Evolutionary conservation across 2,888 invertebrate genomes (phyloP).

Genomic region (Caenorhabditis sp.): DNA sequence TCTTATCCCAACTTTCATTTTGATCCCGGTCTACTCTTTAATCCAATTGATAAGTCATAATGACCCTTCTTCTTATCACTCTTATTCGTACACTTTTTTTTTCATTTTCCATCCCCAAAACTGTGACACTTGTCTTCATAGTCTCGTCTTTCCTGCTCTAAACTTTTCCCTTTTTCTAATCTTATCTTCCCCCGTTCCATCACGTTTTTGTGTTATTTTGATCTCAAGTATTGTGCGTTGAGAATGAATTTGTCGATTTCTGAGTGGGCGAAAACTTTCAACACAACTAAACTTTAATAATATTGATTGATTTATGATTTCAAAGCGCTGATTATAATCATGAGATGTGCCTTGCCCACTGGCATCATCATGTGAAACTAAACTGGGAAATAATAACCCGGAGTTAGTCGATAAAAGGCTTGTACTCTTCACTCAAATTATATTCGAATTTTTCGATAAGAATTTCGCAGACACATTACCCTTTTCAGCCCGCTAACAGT

Average conservation of each 20-base stretch:
- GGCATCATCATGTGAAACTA: slow-evolving; percentile 39
- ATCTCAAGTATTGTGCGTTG: slow-evolving; percentile 4
- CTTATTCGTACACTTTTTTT: neutral
- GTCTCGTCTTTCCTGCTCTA: slow-evolving; percentile 13
- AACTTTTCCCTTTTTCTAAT: neutral
- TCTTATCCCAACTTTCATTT: neutral
- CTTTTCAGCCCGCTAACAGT: slow-evolving; percentile 7
- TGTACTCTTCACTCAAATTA: slow-evolving; percentile 46
- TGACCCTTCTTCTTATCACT: neutral
- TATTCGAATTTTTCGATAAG: slow-evolving; percentile 47
- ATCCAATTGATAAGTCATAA: slow-evolving; percentile 46
- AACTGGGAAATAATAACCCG: slow-evolving; percentile 26
- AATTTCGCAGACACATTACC: slow-evolving; percentile 20
- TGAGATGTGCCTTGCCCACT: slow-evolving; percentile 7
- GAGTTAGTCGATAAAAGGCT: slow-evolving; percentile 18
- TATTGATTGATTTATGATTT: neutral
- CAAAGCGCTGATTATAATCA: slow-evolving; percentile 20
- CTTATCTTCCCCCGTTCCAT: neutral
- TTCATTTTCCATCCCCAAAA: slow-evolving; percentile 1
- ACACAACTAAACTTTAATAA: slow-evolving; percentile 1
- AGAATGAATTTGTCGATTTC: slow-evolving; percentile 39
- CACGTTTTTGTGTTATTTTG: slow-evolving; percentile 33
- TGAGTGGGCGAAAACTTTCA: neutral
- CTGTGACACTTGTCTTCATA: too few relatives aligned
- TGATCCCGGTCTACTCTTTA: neutral